Evolutionary conservation across 2,888 invertebrate species (phyloP).

Genomic region (Candidula unifasciata): DNA sequence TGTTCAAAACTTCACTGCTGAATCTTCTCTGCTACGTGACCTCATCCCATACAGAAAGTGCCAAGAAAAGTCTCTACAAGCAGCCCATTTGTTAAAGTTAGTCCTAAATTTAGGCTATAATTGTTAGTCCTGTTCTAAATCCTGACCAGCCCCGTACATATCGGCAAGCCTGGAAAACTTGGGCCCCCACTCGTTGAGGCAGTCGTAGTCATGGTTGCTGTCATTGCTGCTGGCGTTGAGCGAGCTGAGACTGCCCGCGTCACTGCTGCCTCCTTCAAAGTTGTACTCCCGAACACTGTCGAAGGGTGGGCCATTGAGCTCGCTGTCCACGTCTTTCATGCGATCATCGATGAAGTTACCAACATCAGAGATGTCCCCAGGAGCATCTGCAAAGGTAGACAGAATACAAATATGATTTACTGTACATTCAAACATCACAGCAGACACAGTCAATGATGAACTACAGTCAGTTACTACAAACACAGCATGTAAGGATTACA

Average conservation of each 20-base stretch:
- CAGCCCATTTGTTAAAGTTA: no score
- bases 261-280: conserved; percentile 96
- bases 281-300: conserved; percentile 99
- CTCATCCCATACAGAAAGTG: no score
- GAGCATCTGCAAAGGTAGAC: conserved; percentile 56
- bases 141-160: conserved; percentile 89
- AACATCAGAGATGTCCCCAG: conserved; percentile 80
- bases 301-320: conserved; percentile 97
- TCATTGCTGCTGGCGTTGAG: conserved; percentile 88
- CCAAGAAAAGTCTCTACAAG: no score
- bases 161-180: conserved; percentile 97
- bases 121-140: conserved; percentile 63
- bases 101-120: no score
- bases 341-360: conserved; percentile 97
- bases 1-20: no score
- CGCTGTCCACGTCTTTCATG: conserved; percentile 95
- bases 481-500: no score
- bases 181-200: conserved; percentile 97
- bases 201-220: conserved; percentile 96
- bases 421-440: no score
- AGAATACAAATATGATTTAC: neutral
- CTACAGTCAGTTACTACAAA: no score
- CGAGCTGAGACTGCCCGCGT: conserved; percentile 96
- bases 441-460: no score
- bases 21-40: no score